phyloP scores from a whole-genome alignment of 2,888 invertebrate genomes.

The Piscicola geometra region DNA sequence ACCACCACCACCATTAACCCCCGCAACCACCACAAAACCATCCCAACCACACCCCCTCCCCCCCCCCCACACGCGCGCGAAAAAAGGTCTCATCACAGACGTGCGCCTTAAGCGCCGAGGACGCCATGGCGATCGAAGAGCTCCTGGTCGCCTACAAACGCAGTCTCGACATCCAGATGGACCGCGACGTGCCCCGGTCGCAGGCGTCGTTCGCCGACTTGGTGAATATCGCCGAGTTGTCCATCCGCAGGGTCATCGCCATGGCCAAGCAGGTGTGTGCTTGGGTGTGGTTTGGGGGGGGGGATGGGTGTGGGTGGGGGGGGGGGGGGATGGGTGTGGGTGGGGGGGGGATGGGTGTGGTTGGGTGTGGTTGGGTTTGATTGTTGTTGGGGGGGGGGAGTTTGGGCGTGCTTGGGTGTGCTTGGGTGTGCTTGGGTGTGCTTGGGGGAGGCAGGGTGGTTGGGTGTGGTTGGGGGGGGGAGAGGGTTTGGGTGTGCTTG shows the following conservation, averaged over 20 bases:
- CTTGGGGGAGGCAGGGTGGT: too few species aligned
- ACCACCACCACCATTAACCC: slow-evolving; percentile 39
- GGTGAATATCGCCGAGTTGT: slow-evolving; percentile 56
- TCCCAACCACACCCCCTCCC: background rate
- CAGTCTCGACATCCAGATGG: slow-evolving; percentile 53
- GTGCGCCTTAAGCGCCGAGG: slow-evolving; percentile 44
- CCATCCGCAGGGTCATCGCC: slow-evolving; percentile 64
- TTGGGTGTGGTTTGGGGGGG: too few species aligned
- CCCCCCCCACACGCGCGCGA: background rate
- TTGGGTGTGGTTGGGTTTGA: too few species aligned
- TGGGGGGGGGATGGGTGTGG: too few species aligned
- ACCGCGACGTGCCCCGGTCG: slow-evolving; percentile 40
- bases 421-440: too few species aligned
- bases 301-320: too few species aligned
- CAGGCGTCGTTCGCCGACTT: slow-evolving; percentile 49
- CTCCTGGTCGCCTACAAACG: slow-evolving; percentile 51
- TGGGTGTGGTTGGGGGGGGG: too few species aligned
- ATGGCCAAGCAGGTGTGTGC: slow-evolving; percentile 59
- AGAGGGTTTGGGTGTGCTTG: too few species aligned
- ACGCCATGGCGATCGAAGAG: slow-evolving; percentile 51
- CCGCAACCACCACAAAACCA: background rate
- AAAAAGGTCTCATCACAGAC: slow-evolving; percentile 37
- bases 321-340: too few species aligned
- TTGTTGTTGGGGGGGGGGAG: too few species aligned
- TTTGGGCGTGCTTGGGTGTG: too few species aligned